A percentile compares a stretch with the other conserved stretches of the same genome.
Evolutionary conservation across 2,888 invertebrate species (phyloP).

Genomic region (Therioaphis trifolii): DNA sequence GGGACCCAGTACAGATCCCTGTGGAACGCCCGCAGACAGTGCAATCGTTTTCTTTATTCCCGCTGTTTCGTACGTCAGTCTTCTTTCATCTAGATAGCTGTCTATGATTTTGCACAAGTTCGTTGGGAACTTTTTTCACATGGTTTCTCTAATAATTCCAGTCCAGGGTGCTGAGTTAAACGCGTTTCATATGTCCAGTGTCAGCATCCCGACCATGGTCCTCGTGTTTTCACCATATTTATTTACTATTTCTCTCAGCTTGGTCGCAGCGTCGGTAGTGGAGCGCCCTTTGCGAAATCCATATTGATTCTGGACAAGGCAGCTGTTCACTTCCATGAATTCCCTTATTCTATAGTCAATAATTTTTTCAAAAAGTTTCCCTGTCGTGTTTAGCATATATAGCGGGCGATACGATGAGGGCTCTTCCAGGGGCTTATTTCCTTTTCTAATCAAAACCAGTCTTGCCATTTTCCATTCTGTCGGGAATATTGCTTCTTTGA

Average conservation of each 20-base stretch:
- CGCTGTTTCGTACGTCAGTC: neutral
- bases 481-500: neutral
- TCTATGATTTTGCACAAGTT: neutral
- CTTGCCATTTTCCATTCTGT: neutral
- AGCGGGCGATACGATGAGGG: neutral
- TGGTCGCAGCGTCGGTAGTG: neutral
- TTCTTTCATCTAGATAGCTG: neutral
- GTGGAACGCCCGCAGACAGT: neutral
- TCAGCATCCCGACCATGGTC: neutral
- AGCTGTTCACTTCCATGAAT: rapidly evolving
- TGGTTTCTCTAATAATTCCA: neutral
- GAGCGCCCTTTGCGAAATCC: neutral
- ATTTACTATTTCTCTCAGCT: too few species aligned
- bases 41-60: neutral
- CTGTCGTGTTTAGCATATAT: neutral
- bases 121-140: too few species aligned
- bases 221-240: rapidly evolving
- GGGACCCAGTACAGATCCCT: neutral
- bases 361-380: too few species aligned
- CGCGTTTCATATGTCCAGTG: neutral
- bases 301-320: neutral
- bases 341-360: too few species aligned
- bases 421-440: neutral
- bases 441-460: neutral
- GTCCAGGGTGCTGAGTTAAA: neutral